Conservation (phyloP, 2,797 vertebrate species). For the Nothura maculosa region DNA sequence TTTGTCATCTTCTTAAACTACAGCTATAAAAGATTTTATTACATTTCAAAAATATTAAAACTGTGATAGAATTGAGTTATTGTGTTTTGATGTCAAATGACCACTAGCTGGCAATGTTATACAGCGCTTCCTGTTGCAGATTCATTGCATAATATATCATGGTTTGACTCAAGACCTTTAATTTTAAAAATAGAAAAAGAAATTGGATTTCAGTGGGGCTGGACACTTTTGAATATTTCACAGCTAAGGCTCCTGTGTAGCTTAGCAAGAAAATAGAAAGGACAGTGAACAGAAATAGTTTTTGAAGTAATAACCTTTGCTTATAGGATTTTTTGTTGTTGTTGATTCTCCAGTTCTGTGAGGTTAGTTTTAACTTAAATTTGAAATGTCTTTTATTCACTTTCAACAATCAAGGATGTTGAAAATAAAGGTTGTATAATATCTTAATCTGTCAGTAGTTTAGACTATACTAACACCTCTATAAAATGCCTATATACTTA, state of each 20-base stretch:
- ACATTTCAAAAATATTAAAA: constrained; percentile 48
- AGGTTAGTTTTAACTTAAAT: constrained; percentile 26
- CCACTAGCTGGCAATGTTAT: constrained; percentile 78
- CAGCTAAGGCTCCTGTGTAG: not conserved
- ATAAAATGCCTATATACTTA: not conserved
- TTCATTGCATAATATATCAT: constrained; percentile 38
- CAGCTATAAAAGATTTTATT: constrained; percentile 15
- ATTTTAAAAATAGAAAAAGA: constrained; percentile 71
- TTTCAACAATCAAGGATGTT: not conserved
- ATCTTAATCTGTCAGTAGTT: not conserved
- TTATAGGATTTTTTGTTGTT: constrained; percentile 21
- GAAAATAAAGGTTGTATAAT: not conserved
- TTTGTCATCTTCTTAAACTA: constrained; percentile 9
- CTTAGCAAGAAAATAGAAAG: constrained; percentile 41
- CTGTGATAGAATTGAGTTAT: constrained; percentile 33
- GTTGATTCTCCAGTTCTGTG: not conserved
- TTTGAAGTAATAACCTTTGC: constrained; percentile 29
- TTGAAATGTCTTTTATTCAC: not conserved
- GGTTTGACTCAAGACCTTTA: constrained; percentile 67
- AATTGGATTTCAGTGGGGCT: constrained; percentile 59
- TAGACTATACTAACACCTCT: not conserved
- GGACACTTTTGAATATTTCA: constrained; percentile 54
- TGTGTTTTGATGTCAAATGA: constrained; percentile 51
- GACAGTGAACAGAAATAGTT: constrained; percentile 12
- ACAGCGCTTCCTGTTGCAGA: constrained; percentile 54